Evolutionary conservation across 1,140 invertebrate genomes (phyloP).

Genomic region (Hycleus phaleratus): DNA sequence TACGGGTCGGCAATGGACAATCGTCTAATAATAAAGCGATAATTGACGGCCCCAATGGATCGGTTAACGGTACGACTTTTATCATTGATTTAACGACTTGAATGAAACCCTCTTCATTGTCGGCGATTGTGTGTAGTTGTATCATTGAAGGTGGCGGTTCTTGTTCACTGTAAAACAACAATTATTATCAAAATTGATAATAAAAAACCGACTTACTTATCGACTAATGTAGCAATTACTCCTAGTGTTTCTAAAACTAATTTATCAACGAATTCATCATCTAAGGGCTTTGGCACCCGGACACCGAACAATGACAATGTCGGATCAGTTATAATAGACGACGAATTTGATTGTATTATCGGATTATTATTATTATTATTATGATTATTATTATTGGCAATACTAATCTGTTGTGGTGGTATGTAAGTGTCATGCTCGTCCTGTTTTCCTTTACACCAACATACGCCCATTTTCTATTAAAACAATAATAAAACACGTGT

Average conservation of each 20-base stretch:
- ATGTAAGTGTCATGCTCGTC: conserved; percentile 41
- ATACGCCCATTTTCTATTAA: conserved; percentile 48
- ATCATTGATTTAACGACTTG: conserved; percentile 83
- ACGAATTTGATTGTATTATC: conserved; percentile 29
- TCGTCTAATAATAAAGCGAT: conserved; percentile 87
- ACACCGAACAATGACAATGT: conserved; percentile 32
- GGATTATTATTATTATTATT: conserved; percentile 37
- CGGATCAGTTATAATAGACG: conserved; percentile 3
- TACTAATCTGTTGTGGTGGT: conserved; percentile 28
- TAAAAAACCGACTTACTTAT: conserved; percentile 58
- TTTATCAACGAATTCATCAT: conserved; percentile 52
- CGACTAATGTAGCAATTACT: conserved; percentile 72
- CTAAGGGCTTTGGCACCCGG: conserved; percentile 33
- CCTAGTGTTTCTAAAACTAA: conserved; percentile 72
- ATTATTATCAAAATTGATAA: conserved; percentile 1
- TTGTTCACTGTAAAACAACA: conserved; percentile 59
- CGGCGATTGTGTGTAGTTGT: conserved; percentile 77
- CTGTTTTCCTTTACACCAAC: conserved; percentile 52
- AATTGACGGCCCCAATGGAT: conserved; percentile 84
- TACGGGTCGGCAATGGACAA: conserved; percentile 84
- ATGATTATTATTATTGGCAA: neutral
- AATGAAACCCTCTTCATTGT: conserved; percentile 86
- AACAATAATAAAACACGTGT: conserved; percentile 10
- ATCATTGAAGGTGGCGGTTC: conserved; percentile 78
- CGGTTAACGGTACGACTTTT: conserved; percentile 75